A percentile compares a stretch with the other conserved stretches of the same genome.
phyloP scores from a whole-genome alignment of 1,140 invertebrate genomes.

The Euschistus heros region DNA sequence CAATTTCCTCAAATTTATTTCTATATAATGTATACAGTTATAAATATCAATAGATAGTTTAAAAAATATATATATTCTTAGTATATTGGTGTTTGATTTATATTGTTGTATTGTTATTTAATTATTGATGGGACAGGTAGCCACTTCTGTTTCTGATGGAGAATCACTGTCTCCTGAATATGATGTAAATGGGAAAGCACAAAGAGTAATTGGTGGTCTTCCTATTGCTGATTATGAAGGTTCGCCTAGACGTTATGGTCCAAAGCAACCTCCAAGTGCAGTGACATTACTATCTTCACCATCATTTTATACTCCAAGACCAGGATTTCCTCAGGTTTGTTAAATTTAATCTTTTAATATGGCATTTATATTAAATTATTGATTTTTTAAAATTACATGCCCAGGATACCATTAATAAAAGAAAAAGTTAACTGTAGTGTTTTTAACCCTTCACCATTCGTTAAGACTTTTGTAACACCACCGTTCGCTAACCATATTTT shows the following conservation, averaged over 20 bases:
- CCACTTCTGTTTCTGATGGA: slow-evolving; percentile 40
- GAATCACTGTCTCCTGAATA: slow-evolving; percentile 42
- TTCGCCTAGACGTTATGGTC: slow-evolving; percentile 75
- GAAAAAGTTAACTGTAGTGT: too few species aligned
- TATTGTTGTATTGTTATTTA: not conserved
- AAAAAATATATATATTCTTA: not conserved
- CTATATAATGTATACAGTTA: too few species aligned
- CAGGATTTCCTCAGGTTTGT: slow-evolving; percentile 53
- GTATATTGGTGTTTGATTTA: not conserved
- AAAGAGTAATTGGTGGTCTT: slow-evolving; percentile 73
- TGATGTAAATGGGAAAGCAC: slow-evolving; percentile 42
- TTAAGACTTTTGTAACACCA: too few species aligned
- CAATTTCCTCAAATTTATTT: too few species aligned
- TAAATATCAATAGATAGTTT: too few species aligned
- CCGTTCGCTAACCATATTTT: too few species aligned
- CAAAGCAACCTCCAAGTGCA: slow-evolving; percentile 41
- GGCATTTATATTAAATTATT: too few species aligned
- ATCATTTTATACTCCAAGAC: slow-evolving; percentile 52
- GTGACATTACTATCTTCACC: slow-evolving; percentile 50
- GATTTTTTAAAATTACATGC: too few species aligned
- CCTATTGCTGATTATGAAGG: slow-evolving; percentile 86
- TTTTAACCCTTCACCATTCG: too few species aligned
- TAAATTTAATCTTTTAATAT: too few species aligned
- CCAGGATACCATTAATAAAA: too few species aligned
- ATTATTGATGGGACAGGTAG: slow-evolving; percentile 33